Evolutionary conservation across 2,113 vertebrate genomes (phyloP).

Genomic region (Pardalotus punctatus): DNA sequence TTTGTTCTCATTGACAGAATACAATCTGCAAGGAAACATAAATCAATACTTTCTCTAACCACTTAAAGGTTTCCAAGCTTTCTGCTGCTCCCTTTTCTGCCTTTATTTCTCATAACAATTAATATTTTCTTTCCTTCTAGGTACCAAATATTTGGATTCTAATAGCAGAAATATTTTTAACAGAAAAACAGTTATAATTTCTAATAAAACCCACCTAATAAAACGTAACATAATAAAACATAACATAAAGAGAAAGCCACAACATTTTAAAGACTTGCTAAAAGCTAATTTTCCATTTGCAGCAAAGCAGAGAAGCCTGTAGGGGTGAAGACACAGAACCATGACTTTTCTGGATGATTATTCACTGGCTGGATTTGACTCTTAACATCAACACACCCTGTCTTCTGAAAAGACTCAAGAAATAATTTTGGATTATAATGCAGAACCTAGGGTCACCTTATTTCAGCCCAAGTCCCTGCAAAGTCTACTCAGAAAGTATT

Average conservation of each 20-base stretch:
- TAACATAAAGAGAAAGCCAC: not conserved
- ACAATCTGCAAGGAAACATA: not conserved
- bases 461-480: not conserved
- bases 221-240: not conserved
- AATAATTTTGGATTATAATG: not conserved
- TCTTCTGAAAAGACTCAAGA: not conserved
- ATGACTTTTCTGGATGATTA: not conserved
- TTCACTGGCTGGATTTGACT: not conserved
- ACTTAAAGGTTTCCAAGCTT: not conserved
- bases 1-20: not conserved
- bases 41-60: not conserved
- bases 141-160: not conserved
- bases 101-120: not conserved
- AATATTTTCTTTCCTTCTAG: not conserved
- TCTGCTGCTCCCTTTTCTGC: not conserved
- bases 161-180: not conserved
- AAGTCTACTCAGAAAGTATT: not conserved
- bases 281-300: not conserved
- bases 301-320: not conserved
- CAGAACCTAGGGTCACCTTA: not conserved
- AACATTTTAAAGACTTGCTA: not conserved
- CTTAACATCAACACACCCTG: not conserved
- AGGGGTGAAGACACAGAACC: not conserved
- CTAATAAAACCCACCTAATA: not conserved
- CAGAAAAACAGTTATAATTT: not conserved